These are phyloP conservation scores for Malurus elegans DNA, from an alignment of 2,113 vertebrate genomes.

Conservation along the genomic window DNA sequence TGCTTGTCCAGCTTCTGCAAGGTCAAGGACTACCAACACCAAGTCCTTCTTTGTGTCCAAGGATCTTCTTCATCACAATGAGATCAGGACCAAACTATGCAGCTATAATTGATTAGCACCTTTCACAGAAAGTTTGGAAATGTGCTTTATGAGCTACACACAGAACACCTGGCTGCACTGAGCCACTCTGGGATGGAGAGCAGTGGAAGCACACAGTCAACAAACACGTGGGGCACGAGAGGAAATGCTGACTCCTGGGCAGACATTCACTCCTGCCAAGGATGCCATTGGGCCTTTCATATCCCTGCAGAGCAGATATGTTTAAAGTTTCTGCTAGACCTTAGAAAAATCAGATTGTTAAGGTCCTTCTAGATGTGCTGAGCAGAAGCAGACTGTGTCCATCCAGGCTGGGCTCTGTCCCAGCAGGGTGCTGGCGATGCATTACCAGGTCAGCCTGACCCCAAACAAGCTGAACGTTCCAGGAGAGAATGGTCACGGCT, in stretches of 20 bases:
- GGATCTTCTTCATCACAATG: neutral
- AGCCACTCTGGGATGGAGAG: neutral
- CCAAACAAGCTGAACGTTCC: neutral
- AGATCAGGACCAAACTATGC: neutral
- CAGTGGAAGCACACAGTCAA: neutral
- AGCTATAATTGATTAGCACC: neutral
- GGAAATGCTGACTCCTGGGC: neutral
- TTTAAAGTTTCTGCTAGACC: neutral
- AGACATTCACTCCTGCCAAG: neutral
- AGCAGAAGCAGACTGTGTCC: neutral
- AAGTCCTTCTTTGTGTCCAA: neutral
- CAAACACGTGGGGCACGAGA: neutral
- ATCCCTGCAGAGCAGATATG: neutral
- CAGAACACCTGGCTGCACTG: neutral
- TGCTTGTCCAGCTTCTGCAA: neutral
- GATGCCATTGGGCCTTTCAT: neutral
- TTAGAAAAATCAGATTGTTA: neutral
- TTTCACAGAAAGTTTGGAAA: neutral
- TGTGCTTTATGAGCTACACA: neutral
- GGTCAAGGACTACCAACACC: neutral
- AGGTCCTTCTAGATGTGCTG: neutral
- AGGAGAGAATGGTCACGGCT: accelerated
- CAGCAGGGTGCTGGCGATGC: accelerated
- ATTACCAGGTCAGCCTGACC: neutral
- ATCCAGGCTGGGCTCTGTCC: neutral